Evolutionary conservation across 2,888 invertebrate species (phyloP), one percentile per base, ranked within the genome.

Genomic region (Anticlea derivata): DNA sequence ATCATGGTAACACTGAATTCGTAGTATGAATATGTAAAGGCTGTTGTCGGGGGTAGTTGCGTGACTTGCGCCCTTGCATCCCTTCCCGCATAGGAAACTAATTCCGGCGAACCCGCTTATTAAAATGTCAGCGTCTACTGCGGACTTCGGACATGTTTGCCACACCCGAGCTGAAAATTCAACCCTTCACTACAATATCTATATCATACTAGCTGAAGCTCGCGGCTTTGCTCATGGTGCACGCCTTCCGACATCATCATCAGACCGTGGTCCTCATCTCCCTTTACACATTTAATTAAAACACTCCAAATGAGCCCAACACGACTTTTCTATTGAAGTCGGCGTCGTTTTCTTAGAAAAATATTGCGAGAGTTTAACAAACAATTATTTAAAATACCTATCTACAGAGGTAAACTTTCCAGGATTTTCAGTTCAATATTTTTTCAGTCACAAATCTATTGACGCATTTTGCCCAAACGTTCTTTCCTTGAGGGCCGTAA

Each of bases 1-100:
- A 26, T 38, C 49, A 47, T 47, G 47, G 47, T 50, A 40, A 49
- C 43, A 29, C 7, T 27, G 20, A 45, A 23, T 33, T 39, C 11
- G 12, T 33, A 54, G 39, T 43, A 61, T 64, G 56, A 63, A 61
- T 63, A 66, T 61, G 58, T 59, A 61, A 50, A 45, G 51, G 57
- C 46, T 43, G 44, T 52, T 60, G 64, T 55, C 61, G 52, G 61
- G 55, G 63, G 60, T 65, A 73, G 63, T 81, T 68, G 85, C 83
- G 82, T 83, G 83, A 75, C 78, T 67, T 61, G 58, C 72, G 63
- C 74, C 75, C 75, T 64, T 65, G 64, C 66, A 64, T 62, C 61
- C 70, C 65, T 72, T 70, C 74, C 65, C 70, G 54, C 59, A 73
- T 69, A 70, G 62, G 61, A 64, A 70, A 60, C 51, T 52, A 64